Conservation (phyloP, 2,797 vertebrate species). For the Oryzias sinensis region DNA sequence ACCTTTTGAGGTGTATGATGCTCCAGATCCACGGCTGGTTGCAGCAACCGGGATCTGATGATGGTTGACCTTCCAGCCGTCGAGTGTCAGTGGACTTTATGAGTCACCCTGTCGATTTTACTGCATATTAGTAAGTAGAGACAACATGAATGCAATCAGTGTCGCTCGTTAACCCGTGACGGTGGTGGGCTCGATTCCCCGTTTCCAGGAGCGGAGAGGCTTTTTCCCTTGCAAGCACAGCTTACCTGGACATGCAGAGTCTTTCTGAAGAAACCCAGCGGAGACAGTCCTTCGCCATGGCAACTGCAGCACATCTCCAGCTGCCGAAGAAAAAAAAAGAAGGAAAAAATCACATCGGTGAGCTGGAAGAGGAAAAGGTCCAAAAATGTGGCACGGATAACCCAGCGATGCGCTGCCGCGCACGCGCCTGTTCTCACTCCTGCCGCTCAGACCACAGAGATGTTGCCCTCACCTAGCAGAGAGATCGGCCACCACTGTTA, state of each 20-base stretch:
- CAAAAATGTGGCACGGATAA: too few relatives aligned
- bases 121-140: not conserved
- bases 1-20: slow-evolving; percentile 7
- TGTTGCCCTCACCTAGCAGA: too few relatives aligned
- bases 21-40: slow-evolving; percentile 58
- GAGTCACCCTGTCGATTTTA: slow-evolving; percentile 11
- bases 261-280: slow-evolving; percentile 85
- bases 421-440: too few relatives aligned
- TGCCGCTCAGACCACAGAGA: too few relatives aligned
- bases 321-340: slow-evolving; percentile 18
- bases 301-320: slow-evolving; percentile 81
- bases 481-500: too few relatives aligned
- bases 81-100: slow-evolving; percentile 62
- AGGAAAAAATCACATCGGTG: too few relatives aligned
- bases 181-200: too few relatives aligned
- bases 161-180: too few relatives aligned
- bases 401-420: too few relatives aligned
- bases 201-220: not conserved
- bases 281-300: slow-evolving; percentile 88
- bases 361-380: too few relatives aligned
- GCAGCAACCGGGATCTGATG: slow-evolving; percentile 65
- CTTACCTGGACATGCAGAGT: slow-evolving; percentile 87
- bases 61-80: slow-evolving; percentile 36
- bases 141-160: too few relatives aligned
- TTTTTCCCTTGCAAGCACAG: slow-evolving; percentile 28